Conservation (phyloP, 2,113 vertebrate genomes). For the Chloropsis hardwickii region DNA sequence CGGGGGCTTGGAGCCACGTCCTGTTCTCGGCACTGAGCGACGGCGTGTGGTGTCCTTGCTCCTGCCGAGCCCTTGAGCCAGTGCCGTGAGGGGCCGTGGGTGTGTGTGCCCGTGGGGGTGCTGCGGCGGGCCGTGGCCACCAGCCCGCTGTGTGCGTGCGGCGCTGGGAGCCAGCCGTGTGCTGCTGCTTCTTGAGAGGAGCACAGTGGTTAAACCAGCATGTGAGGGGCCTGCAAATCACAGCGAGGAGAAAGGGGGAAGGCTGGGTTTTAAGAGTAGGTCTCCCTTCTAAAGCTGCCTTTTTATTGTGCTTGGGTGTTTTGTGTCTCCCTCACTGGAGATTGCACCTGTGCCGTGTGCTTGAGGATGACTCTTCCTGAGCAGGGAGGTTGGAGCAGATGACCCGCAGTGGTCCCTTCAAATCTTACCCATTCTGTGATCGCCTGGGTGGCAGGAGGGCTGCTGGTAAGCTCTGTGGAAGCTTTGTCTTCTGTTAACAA, state of each 20-base stretch:
- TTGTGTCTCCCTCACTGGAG: not conserved
- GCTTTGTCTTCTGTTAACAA: not conserved
- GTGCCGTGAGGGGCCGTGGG: not conserved
- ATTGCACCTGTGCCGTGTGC: not conserved
- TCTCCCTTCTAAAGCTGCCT: not conserved
- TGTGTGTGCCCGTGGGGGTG: fast-evolving
- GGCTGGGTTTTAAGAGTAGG: fast-evolving
- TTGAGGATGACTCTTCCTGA: not conserved
- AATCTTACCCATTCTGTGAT: not conserved
- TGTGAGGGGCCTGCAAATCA: not conserved
- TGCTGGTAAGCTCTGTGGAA: not conserved
- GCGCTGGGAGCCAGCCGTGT: not conserved
- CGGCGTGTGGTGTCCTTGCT: not conserved
- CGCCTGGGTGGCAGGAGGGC: not conserved
- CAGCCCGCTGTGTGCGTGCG: fast-evolving
- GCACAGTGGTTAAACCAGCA: fast-evolving
- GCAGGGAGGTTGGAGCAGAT: not conserved
- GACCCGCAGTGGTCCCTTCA: not conserved
- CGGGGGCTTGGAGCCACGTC: fast-evolving
- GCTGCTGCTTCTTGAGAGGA: not conserved
- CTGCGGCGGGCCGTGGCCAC: not conserved
- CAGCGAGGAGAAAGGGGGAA: not conserved
- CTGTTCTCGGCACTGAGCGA: fast-evolving
- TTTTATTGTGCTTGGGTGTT: not conserved
- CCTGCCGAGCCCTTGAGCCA: not conserved